Evolutionary conservation across 2,797 vertebrate species (phyloP), one percentile per base, ranked within the genome.

Genomic region (Merluccius polli): DNA sequence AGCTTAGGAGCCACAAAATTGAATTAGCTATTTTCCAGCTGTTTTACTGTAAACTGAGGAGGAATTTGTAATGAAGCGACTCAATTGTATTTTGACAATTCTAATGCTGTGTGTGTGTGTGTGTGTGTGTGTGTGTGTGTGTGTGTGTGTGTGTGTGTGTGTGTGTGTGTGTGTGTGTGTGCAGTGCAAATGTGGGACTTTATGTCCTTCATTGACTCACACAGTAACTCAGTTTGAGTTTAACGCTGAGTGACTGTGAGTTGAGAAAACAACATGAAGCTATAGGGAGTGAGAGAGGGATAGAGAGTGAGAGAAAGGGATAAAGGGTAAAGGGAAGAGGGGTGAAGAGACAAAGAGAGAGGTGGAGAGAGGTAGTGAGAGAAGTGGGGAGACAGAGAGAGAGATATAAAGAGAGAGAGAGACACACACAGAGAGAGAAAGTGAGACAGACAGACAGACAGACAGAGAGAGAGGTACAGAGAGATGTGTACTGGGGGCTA

Each of bases 31-130:
- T 69, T 73, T 81, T 75, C 72, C 75, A 1, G 18, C 65, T 27
- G 72, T 82, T 87, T 85, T 81, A n/a, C n/a, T n/a, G n/a, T n/a
- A 13, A 44, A 15, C 1, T 80, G 67, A 31, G 70, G 32, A 30
- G 33, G 77, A 27, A n/a, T 52, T 52, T 52, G 48, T 52, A 8
- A 52, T 52, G 48, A 52, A 52, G 48, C 48, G 7, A 21, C 18
- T 52, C 21, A 52, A n/a, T 52, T 52, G 48, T 52, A n/a, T 52
- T 52, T 52, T 7, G 7, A 18, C 7, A 21, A n/a, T 52, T 16
- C 18, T 52, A 52, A 52, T 44, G 41, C 18, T 52, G 21, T 52
- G 9, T 68, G 65, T 68, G 65, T 68, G 65, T 68, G 65, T 30
- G 65, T 67, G n/a, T 67, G 63, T 27, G 36, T 52, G 38, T 44